These are phyloP conservation scores for Tachycineta bicolor DNA, from an alignment of 2,113 vertebrate genomes.

Conservation along the genomic window DNA sequence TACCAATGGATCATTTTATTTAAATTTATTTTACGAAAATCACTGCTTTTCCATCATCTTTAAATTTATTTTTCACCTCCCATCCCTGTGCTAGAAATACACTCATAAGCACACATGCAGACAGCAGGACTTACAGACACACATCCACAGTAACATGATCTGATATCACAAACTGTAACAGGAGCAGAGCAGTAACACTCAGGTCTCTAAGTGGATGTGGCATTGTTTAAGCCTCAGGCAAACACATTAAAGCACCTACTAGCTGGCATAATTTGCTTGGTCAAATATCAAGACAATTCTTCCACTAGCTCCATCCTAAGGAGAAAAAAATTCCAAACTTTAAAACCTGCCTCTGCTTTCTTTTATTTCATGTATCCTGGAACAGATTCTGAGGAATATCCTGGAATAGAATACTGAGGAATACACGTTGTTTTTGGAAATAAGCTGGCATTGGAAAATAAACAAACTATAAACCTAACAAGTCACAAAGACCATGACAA, in stretches of 20 bases:
- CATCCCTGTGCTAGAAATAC: not conserved
- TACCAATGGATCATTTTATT: conserved; percentile 1
- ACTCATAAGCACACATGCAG: not conserved
- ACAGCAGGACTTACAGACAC: not conserved
- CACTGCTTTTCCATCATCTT: not conserved
- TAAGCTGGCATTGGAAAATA: not conserved
- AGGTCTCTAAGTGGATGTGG: conserved; percentile 66
- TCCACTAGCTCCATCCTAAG: conserved; percentile 55
- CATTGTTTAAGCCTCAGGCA: conserved; percentile 64
- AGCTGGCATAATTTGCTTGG: conserved; percentile 68
- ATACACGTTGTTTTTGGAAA: not conserved
- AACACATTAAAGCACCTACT: conserved; percentile 71
- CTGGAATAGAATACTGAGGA: not conserved
- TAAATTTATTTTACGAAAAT: not conserved
- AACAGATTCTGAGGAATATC: not conserved
- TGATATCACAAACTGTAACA: conserved; percentile 10
- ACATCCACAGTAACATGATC: not conserved
- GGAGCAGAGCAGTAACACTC: conserved; percentile 38
- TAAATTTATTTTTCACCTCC: not conserved
- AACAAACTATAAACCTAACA: not conserved
- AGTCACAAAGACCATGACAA: not conserved
- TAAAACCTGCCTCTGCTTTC: not conserved
- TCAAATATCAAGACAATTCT: conserved; percentile 66
- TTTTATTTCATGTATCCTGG: not conserved
- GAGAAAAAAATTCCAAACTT: not conserved